Base-by-base conservation (phyloP, 2,113 vertebrate species). In the Malurus melanocephalus region DNA sequence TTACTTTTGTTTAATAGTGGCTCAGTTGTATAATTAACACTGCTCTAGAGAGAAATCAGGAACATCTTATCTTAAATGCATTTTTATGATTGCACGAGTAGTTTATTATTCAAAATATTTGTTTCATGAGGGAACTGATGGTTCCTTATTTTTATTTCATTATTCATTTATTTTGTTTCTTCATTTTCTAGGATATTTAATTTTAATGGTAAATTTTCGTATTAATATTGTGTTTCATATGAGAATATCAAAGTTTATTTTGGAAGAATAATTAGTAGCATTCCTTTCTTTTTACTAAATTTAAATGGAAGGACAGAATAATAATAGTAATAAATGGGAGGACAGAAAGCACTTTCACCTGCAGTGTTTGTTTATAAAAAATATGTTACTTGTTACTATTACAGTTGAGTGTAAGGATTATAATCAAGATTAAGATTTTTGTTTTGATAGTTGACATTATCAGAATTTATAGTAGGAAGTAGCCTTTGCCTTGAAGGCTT, bases 221-320 rank as follows among this genome's bases (percentile, higher is more conserved):
- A 68, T 82, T 68, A 89, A 59, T 68, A 79, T 59, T 80, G 9
- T 59, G 32, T 91, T 94, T 90, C 33, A 56, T 85, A 18, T 65
- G 19, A 93, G 60, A 88, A 88, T 69, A 80, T 81, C 49, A 19
- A 92, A 80, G 49, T 91, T 64, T 13, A 15, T 87, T 94, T 88
- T 87, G 45, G 53, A 43, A 85, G 80, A 72, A 48, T 90, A 85
- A 87, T 94, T 86, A 71, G 5, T 21, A 73, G 51, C 17, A 26
- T 60, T 72, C 7, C 6, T 35, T 75, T 85, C 16, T 74, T 15
- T 76, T 79, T 72, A 66, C 4, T 7, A 28, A 17, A 40, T 72
- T 71, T 90, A 52, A 19, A 62, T 27, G 57, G 9, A 38, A 38
- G 38, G 38, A 38, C 38, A 38, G 38, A 38, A 38, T 38, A 38